Evolutionary conservation across 2,113 vertebrate species (phyloP).

Genomic region (Proteles cristata): DNA sequence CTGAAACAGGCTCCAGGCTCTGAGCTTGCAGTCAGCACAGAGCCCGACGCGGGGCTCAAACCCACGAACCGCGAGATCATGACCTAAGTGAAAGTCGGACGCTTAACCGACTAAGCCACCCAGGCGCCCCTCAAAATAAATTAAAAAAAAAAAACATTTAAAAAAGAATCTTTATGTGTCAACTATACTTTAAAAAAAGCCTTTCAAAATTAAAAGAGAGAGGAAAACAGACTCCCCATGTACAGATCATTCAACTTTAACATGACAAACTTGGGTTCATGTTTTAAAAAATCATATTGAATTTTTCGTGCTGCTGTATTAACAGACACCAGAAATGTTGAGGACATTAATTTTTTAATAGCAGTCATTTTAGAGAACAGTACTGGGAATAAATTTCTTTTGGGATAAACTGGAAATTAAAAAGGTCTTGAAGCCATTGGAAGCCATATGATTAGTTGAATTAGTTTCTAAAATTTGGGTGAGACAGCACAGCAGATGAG

Average conservation of each 20-base stretch:
- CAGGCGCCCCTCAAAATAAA: no score
- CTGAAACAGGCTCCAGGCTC: no score
- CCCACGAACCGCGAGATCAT: no score
- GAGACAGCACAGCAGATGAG: background rate
- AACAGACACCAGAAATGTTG: background rate
- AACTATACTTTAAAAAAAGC: background rate
- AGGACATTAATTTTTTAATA: background rate
- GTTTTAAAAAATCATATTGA: background rate
- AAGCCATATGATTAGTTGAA: background rate
- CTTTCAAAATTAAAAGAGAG: background rate
- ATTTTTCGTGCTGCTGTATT: background rate
- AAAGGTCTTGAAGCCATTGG: slow-evolving; percentile 21
- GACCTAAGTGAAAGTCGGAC: no score
- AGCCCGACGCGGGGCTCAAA: no score
- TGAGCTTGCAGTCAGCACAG: no score
- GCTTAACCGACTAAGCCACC: no score
- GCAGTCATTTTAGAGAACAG: background rate
- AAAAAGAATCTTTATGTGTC: background rate
- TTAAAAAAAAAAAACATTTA: no score
- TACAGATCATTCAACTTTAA: background rate
- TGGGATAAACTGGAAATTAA: background rate
- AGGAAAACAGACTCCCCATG: background rate
- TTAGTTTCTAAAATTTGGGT: background rate
- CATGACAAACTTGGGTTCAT: background rate
- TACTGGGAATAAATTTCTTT: background rate